A percentile compares a stretch with the other conserved stretches of the same genome.
These are phyloP conservation scores for Cyanocitta stelleri DNA, from an alignment of 2,113 vertebrate genomes.

Conservation along the genomic window DNA sequence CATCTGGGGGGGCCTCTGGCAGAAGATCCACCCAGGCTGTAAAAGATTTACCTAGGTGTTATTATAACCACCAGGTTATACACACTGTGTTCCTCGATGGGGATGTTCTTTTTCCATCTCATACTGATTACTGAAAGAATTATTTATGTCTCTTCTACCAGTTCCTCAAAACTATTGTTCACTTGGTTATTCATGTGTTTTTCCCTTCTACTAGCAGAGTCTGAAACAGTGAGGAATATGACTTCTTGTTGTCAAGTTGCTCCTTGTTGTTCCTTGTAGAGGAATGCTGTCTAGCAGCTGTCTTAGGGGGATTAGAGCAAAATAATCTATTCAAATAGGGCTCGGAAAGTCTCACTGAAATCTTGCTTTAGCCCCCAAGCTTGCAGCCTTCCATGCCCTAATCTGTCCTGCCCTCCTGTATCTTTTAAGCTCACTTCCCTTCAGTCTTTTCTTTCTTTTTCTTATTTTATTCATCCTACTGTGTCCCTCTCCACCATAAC, in stretches of 20 bases:
- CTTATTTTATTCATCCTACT: background rate
- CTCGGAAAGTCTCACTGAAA: background rate
- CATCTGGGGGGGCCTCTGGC: background rate
- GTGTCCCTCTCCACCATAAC: background rate
- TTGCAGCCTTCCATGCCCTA: background rate
- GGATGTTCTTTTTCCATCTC: background rate
- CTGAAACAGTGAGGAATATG: background rate
- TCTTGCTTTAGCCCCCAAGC: background rate
- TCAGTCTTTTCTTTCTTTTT: background rate
- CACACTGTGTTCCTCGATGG: background rate
- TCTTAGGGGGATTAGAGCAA: background rate
- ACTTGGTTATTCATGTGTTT: background rate
- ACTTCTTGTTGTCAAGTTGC: background rate
- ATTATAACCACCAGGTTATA: background rate
- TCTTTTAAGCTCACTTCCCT: background rate
- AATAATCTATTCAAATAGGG: background rate
- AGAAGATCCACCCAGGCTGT: background rate
- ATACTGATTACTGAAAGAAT: background rate
- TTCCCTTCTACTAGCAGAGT: background rate
- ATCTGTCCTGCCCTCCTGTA: background rate
- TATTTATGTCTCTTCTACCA: background rate
- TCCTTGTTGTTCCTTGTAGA: background rate
- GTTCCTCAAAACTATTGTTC: background rate
- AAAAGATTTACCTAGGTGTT: background rate
- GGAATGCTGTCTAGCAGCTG: background rate